These are phyloP conservation scores for Strigamia maritima DNA, from an alignment of 2,888 invertebrate species.

Conservation along the genomic window DNA sequence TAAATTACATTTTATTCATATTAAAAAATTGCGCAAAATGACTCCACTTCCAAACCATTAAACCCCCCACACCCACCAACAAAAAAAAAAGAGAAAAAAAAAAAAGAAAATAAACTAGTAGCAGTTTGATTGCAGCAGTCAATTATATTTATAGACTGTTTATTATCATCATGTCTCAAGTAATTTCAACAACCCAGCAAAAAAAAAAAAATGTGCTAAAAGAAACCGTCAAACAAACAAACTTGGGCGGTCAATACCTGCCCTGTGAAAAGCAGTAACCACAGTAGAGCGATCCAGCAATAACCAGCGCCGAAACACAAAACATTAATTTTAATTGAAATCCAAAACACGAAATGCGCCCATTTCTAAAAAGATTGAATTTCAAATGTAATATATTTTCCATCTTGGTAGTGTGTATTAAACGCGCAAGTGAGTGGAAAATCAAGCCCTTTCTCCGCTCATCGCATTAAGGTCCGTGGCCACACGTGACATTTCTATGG, in stretches of 20 bases:
- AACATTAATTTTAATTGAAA: background rate
- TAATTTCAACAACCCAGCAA: background rate
- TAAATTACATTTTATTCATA: no score
- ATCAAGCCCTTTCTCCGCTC: background rate
- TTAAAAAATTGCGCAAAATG: no score
- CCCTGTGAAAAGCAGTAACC: background rate
- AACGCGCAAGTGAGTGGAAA: background rate
- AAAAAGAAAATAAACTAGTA: background rate
- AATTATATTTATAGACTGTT: constrained; percentile 5
- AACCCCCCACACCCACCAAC: no score
- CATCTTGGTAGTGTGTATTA: background rate
- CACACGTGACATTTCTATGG: background rate
- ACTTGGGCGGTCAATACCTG: background rate
- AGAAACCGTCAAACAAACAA: background rate
- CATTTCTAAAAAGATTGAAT: background rate
- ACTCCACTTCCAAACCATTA: background rate
- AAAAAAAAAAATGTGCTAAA: background rate
- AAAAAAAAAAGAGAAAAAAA: no score
- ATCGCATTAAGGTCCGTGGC: background rate
- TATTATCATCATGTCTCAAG: background rate
- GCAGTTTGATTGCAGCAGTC: background rate
- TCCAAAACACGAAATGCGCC: background rate
- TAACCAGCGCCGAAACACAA: background rate
- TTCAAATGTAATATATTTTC: background rate
- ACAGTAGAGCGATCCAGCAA: background rate